Conservation (phyloP, 2,113 vertebrate species). For the Regulus satrapa region DNA sequence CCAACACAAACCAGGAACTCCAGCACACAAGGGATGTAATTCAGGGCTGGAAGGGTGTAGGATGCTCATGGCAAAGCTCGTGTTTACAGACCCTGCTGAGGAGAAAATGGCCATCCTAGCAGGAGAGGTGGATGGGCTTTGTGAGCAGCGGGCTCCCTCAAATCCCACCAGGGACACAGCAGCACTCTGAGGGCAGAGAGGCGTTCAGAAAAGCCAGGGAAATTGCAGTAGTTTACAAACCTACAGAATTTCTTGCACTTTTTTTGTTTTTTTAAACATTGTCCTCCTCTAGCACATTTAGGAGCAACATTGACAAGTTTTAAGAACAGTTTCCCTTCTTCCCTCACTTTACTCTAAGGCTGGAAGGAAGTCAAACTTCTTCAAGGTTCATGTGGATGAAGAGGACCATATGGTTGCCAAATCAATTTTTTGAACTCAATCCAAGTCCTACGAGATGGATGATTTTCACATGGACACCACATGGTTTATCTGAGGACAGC, state of each 20-base stretch:
- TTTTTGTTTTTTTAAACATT: background rate
- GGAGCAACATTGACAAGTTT: background rate
- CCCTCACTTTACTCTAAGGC: background rate
- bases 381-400: slow-evolving; percentile 31
- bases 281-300: background rate
- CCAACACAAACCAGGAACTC: background rate
- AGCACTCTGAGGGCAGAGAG: background rate
- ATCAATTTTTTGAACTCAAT: background rate
- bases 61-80: background rate
- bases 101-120: background rate
- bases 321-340: background rate
- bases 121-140: background rate
- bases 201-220: background rate
- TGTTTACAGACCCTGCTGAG: background rate
- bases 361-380: slow-evolving; percentile 46
- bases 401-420: slow-evolving; percentile 37
- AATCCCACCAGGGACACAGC: background rate
- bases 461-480: slow-evolving; percentile 38
- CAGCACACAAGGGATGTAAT: background rate
- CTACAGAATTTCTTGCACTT: background rate
- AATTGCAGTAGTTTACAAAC: background rate
- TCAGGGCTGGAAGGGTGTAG: background rate
- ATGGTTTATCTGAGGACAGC: slow-evolving; percentile 38
- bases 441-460: background rate
- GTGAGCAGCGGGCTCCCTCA: background rate